Evolutionary conservation across 2,888 invertebrate species (phyloP), one percentile per base, ranked within the genome.

Genomic region (Augochlorella aurata): DNA sequence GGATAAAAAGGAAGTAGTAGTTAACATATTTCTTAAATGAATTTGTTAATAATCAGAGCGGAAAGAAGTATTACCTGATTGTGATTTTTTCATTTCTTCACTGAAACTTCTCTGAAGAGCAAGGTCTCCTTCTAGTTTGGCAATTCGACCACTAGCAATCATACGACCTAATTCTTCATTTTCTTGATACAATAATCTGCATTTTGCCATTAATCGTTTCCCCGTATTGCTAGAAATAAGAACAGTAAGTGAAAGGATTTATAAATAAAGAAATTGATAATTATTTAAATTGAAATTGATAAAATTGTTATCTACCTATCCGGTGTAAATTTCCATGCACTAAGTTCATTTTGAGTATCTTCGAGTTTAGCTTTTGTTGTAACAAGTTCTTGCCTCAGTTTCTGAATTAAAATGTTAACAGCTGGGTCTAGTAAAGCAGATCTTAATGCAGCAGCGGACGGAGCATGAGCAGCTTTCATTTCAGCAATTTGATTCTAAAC

Each of bases 311-410:
- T 71, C 7, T 87, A 96, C 96, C 96, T 99, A 94, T 99, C 99
- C n/a, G 99, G 98, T 18, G 99, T 99, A 94, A 99, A 99, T 94
- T 99, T 99, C 99, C 99, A 99, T 3, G 99, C 99, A 77, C 98
- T 97, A 67, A 99, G 95, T 95, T 99, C 99, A 94, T 98, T 98
- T 94, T 99, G 99, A 24, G 98, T 98, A 94, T 99, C 99, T 93
- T 99, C 99, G 87, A 99, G 95, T 93, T 97, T 97, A 74, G 98
- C 97, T 93, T 98, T 97, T 29, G 98, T 97, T 72, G 97, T 96
- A 80, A 97, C 97, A 85, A 99, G 94, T 94, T 99, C 99, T 93
- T 97, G 97, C 90, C 98, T 97, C 92, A 99, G 95, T 93, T 97
- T 96, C 93, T 98, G 97, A 91, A 99, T 97, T 84, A 99, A 95